Base-by-base conservation (phyloP, 2,797 vertebrate genomes). In the Coendou prehensilis region DNA sequence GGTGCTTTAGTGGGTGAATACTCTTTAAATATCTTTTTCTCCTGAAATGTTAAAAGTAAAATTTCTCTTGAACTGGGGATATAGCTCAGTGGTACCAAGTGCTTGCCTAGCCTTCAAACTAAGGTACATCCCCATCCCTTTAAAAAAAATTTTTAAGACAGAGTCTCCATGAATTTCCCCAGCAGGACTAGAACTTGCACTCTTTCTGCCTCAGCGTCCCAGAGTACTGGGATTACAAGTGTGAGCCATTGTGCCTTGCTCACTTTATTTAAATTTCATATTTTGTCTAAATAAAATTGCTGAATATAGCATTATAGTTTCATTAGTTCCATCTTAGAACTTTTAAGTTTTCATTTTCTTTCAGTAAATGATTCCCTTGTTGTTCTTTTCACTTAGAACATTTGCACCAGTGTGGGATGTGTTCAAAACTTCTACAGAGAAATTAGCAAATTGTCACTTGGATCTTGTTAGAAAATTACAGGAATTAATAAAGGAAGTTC, bases 371-470 rank as follows among this genome's bases (percentile, higher is more conserved):
- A 71, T 93, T 89, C 30, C 2, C 14, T 11, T 93, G 45, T 97
- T 97, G 84, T 92, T 93, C 85, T 88, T 98, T 96, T 95, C 45
- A 37, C 56, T 57, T 98, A 99, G 99, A 98, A 99, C 99, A 5
- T 99, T 99, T 98, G 99, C 99, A 84, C 99, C 99, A 7, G 98
- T 99, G 84, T 99, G 99, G 99, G 99, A 99, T 81, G 99, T 99
- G 91, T 99, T 99, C 98, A 99, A 99, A 99, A 99, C 98, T 56
- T 99, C 99, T 56, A 99, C 99, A 37, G 99, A 99, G 98, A 99
- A 99, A 98, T 98, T 99, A 98, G 99, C 99, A 96, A 98, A 97
- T 94, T 99, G 99, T 98, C 99, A 99, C 98, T 99, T 99, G 99
- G 99, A 99, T 94, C 99, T 99, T 52, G 99, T 99, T 97, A 99